Evolutionary conservation across 2,113 vertebrate species (phyloP).

Genomic region (Lepidothrix coronata): DNA sequence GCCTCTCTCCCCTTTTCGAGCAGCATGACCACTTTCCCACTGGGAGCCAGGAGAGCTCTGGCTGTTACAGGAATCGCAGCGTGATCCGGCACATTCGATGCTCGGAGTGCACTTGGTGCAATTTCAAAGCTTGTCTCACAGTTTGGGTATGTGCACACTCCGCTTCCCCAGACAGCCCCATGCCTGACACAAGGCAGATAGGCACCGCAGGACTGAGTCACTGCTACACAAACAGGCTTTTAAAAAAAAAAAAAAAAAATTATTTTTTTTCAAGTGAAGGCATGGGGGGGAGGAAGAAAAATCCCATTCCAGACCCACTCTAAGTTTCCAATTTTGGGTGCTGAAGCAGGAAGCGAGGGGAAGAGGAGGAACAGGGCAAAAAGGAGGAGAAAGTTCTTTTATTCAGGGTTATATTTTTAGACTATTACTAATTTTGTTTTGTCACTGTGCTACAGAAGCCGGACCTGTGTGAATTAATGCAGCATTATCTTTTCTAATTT

Average conservation of each 20-base stretch:
- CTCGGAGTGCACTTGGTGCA: conserved; percentile 40
- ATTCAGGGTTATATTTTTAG: conserved; percentile 34
- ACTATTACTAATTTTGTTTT: background rate
- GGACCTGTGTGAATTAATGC: conserved; percentile 3
- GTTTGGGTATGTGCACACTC: conserved; percentile 62
- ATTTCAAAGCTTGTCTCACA: conserved; percentile 68
- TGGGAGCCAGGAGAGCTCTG: background rate
- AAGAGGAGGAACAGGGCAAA: background rate
- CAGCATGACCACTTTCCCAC: conserved; percentile 9
- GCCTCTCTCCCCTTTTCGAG: background rate
- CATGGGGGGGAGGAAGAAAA: background rate
- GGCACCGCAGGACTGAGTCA: conserved; percentile 58
- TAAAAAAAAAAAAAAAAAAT: background rate
- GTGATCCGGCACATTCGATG: conserved; percentile 3
- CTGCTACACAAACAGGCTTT: conserved; percentile 26
- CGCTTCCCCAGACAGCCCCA: conserved; percentile 66
- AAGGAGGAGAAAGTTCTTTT: conserved; percentile 18
- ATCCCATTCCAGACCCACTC: background rate
- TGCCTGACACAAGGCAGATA: conserved; percentile 64
- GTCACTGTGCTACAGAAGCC: background rate
- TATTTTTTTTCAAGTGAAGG: background rate
- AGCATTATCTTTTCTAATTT: conserved; percentile 48
- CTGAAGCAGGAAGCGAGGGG: conserved; percentile 8
- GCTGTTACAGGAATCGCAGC: background rate
- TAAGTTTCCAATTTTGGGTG: conserved; percentile 14